Percentiles rank a stretch among this genome's conserved stretches.
Conservation (phyloP, 2,797 vertebrate genomes). For the Ceyx erithaca region DNA sequence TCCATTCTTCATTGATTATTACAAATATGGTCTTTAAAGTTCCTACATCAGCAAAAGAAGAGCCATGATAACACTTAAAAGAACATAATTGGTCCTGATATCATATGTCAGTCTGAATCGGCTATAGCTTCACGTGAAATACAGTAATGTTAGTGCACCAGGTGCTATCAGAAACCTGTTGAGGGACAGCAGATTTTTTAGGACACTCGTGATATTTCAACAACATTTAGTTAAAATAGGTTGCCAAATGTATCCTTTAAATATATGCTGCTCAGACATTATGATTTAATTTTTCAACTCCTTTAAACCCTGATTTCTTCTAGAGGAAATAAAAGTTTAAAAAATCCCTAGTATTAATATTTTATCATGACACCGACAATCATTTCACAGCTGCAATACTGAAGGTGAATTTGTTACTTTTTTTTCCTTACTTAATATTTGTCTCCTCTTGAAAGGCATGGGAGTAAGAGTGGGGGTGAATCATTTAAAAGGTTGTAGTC, state of each 20-base stretch:
- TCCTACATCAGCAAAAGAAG: not conserved
- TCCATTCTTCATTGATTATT: not conserved
- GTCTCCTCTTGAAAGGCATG: not conserved
- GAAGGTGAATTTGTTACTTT: not conserved
- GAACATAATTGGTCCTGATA: not conserved
- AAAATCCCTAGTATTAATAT: not conserved
- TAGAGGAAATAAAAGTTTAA: not conserved
- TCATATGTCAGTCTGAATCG: not conserved
- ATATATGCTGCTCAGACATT: fast-evolving
- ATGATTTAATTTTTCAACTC: not conserved
- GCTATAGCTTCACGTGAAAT: not conserved
- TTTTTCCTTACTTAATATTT: not conserved
- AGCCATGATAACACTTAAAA: not conserved
- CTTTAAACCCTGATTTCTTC: not conserved
- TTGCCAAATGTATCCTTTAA: not conserved
- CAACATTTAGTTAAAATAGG: not conserved
- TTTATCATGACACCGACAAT: not conserved
- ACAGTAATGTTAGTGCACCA: not conserved
- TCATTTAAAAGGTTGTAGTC: not conserved
- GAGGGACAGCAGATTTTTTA: not conserved
- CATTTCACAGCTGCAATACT: not conserved
- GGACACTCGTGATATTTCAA: not conserved
- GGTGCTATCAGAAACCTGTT: not conserved
- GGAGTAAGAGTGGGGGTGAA: not conserved
- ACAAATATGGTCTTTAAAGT: not conserved